phyloP scores from a whole-genome alignment of 53 echinoderm and acorn worm species.

The Paelopatides confundens region DNA sequence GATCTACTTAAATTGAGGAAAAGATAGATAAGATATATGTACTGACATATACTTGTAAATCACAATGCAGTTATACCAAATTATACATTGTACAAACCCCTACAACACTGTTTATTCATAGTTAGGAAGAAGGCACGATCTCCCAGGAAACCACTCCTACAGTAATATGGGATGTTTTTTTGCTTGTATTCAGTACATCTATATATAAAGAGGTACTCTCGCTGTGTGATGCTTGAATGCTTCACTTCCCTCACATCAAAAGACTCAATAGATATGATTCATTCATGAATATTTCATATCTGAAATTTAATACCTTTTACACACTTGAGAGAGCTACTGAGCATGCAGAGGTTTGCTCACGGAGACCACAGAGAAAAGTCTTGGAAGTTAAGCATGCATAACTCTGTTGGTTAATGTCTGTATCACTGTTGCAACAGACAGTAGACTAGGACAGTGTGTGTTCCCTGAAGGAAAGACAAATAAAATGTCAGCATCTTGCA shows the following conservation, averaged over 20 bases:
- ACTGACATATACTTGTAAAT: too few relatives aligned
- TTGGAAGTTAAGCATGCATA: not conserved
- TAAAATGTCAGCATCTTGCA: conserved; percentile 19
- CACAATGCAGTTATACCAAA: too few relatives aligned
- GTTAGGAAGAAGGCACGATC: not conserved
- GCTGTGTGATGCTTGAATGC: not conserved
- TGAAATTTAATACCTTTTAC: not conserved
- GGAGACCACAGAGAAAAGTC: not conserved
- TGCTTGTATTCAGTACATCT: not conserved
- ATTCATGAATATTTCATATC: conserved; percentile 8
- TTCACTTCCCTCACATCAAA: not conserved
- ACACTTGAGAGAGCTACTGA: not conserved
- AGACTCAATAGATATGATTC: not conserved
- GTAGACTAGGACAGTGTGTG: not conserved
- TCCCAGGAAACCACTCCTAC: not conserved
- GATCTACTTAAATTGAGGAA: too few relatives aligned
- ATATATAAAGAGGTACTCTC: not conserved
- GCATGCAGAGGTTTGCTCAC: not conserved
- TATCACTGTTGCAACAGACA: not conserved
- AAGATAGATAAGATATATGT: too few relatives aligned
- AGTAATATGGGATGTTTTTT: not conserved
- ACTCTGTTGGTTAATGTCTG: conserved; percentile 22
- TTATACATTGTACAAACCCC: too few relatives aligned
- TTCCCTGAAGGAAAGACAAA: not conserved
- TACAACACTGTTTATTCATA: too few relatives aligned